These are phyloP conservation scores for Trogon melanurus DNA, from an alignment of 2,113 vertebrate species.

Conservation along the genomic window DNA sequence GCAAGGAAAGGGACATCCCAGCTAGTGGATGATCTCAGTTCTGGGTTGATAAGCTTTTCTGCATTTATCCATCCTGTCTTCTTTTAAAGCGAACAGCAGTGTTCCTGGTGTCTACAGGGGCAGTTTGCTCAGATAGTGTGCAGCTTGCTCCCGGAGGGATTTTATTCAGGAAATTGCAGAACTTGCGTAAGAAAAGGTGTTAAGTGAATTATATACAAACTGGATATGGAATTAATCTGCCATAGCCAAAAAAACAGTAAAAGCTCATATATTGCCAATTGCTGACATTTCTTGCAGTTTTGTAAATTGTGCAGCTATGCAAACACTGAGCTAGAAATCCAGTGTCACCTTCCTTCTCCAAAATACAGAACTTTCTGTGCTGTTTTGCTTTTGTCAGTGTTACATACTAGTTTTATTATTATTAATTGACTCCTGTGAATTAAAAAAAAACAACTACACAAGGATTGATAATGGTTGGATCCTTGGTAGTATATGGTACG, in stretches of 20 bases:
- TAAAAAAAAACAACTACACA: background rate
- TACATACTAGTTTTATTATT: background rate
- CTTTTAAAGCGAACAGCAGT: background rate
- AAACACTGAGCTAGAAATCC: constrained; percentile 22
- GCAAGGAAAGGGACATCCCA: background rate
- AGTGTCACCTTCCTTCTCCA: background rate
- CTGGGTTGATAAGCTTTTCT: background rate
- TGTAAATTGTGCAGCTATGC: background rate
- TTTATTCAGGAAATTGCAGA: constrained; percentile 42
- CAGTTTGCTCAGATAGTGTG: background rate
- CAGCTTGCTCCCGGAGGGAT: background rate
- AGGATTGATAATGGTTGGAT: background rate
- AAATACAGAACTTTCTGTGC: background rate
- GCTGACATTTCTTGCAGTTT: background rate
- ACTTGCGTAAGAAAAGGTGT: constrained; percentile 4
- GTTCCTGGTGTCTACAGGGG: background rate
- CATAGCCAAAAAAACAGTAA: background rate
- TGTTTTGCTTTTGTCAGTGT: background rate
- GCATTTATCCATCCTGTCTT: background rate
- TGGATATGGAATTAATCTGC: constrained; percentile 19
- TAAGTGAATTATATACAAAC: constrained; percentile 40
- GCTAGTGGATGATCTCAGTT: background rate
- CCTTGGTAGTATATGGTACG: background rate
- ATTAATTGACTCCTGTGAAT: background rate
- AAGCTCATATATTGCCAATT: background rate